These are phyloP conservation scores for Oreochromis aureus DNA, from an alignment of 2,113 vertebrate genomes.

Conservation along the genomic window DNA sequence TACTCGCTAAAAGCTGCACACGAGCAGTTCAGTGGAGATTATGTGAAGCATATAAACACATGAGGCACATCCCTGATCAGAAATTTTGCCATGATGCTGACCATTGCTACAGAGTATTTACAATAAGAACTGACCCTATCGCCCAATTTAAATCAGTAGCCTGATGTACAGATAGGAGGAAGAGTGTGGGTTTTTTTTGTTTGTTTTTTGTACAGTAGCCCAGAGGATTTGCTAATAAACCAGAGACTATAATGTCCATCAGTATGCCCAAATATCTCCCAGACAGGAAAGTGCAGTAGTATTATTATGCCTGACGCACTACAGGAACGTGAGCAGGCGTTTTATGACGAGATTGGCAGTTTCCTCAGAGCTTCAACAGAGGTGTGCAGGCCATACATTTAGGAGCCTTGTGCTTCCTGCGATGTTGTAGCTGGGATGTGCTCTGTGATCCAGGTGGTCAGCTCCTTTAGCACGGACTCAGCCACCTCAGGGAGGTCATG, in stretches of 20 bases:
- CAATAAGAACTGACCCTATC: background rate
- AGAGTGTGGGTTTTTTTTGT: background rate
- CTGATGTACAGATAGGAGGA: background rate
- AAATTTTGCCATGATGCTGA: background rate
- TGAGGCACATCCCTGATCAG: background rate
- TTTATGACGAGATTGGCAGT: background rate
- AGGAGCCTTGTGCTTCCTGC: background rate
- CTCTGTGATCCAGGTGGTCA: conserved; percentile 80
- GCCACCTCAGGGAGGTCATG: conserved; percentile 88
- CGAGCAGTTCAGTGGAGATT: background rate
- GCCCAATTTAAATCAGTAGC: background rate
- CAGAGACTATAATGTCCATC: background rate
- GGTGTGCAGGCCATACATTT: background rate
- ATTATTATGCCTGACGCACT: background rate
- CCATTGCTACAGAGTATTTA: background rate
- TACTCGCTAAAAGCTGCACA: background rate
- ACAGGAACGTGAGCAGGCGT: background rate
- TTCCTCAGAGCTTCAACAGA: background rate
- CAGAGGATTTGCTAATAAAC: background rate
- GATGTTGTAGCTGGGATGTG: conserved; percentile 34
- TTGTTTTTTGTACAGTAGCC: background rate
- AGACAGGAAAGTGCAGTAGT: background rate
- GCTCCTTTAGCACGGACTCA: conserved; percentile 81
- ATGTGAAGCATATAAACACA: background rate
- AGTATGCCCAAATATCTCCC: background rate